These are phyloP conservation scores for Clostera curtula DNA, from an alignment of 2,888 invertebrate genomes.

Conservation along the genomic window DNA sequence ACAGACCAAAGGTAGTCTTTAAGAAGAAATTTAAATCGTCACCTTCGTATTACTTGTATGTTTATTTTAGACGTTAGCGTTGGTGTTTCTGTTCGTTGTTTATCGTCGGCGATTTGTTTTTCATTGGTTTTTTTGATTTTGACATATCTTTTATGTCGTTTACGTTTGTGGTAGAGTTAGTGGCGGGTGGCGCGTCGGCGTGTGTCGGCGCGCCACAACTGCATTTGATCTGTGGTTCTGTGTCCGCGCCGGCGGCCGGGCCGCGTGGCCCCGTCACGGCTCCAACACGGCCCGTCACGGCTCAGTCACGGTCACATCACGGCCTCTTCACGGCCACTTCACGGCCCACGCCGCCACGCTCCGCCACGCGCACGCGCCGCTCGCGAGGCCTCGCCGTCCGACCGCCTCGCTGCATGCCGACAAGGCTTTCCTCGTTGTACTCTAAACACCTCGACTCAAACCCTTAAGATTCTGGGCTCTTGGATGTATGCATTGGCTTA, in stretches of 20 bases:
- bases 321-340: conserved; percentile 19
- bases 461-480: conserved; percentile 76
- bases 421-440: conserved; percentile 70
- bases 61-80: conserved; percentile 73
- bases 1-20: conserved; percentile 82
- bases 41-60: conserved; percentile 75
- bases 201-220: conserved; percentile 59
- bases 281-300: conserved; percentile 12
- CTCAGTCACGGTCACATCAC: conserved; percentile 12
- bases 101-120: conserved; percentile 64
- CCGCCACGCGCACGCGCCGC: conserved; percentile 38
- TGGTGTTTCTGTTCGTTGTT: conserved; percentile 69
- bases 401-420: conserved; percentile 68
- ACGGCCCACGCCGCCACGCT: conserved; percentile 14
- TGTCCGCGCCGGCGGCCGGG: conserved; percentile 55
- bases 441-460: conserved; percentile 71
- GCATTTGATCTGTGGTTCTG: conserved; percentile 76
- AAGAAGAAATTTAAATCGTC: conserved; percentile 74
- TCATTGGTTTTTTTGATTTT: conserved; percentile 46
- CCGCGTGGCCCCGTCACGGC: conserved; percentile 23
- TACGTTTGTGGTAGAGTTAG: conserved; percentile 70
- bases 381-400: conserved; percentile 41
- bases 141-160: conserved; percentile 57
- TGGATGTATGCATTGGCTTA: conserved; percentile 76
- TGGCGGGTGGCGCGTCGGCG: conserved; percentile 62